phyloP scores from a whole-genome alignment of 2,888 invertebrate genomes.

The Didymodactylos carnosus region DNA sequence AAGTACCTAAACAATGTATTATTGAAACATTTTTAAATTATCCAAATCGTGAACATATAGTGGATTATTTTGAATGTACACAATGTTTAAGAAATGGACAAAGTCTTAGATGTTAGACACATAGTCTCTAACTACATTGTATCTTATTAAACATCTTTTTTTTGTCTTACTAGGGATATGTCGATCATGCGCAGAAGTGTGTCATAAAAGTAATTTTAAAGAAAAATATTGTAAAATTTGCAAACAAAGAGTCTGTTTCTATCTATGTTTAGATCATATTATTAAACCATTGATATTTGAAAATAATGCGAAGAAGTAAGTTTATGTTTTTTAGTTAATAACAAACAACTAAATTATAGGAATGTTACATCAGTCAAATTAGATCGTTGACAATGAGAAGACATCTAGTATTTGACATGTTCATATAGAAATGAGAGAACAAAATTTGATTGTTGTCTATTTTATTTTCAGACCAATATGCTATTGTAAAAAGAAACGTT shows the following conservation, averaged over 20 bases:
- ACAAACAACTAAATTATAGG: too few species aligned
- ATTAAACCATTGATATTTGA: neutral
- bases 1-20: neutral
- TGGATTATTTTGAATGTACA: neutral
- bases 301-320: neutral
- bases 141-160: neutral
- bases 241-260: too few species aligned
- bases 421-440: neutral
- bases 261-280: neutral
- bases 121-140: neutral
- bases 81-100: neutral
- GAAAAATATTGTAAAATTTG: too few species aligned
- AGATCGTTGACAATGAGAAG: too few species aligned
- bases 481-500: neutral
- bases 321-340: too few species aligned
- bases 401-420: too few species aligned
- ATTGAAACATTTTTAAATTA: neutral
- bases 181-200: neutral
- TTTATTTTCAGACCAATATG: neutral
- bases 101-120: neutral
- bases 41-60: neutral
- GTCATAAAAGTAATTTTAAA: neutral
- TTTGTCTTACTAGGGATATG: neutral
- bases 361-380: too few species aligned
- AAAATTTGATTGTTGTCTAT: neutral